Evolutionary conservation across 2,113 vertebrate species (phyloP).

Genomic region (Chitala chitala): DNA sequence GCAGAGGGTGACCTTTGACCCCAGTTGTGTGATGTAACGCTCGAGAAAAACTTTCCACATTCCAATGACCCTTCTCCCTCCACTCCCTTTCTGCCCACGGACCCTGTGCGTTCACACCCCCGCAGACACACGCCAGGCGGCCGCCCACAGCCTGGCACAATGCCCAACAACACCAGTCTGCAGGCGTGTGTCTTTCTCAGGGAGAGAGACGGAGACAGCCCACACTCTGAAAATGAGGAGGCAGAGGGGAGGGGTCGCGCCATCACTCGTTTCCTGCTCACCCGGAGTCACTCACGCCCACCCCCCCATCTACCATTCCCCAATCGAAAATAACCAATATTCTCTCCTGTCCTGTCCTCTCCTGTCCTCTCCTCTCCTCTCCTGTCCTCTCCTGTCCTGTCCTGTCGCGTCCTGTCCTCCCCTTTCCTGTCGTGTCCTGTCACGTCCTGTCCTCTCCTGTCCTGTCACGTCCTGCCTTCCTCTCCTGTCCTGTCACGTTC

Average conservation of each 20-base stretch:
- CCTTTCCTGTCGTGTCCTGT: no score
- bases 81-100: neutral
- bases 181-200: neutral
- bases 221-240: constrained; percentile 10
- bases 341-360: no score
- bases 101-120: constrained; percentile 7
- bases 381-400: no score
- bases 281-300: neutral
- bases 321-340: no score
- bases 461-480: no score
- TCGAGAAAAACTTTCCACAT: constrained; percentile 15
- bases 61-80: neutral
- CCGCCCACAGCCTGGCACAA: constrained; percentile 11
- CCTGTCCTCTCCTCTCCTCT: no score
- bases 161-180: neutral
- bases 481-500: no score
- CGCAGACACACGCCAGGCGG: constrained; percentile 1
- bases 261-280: neutral
- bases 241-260: neutral
- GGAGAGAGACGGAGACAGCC: constrained; percentile 6
- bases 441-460: no score
- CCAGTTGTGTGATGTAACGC: constrained; percentile 17
- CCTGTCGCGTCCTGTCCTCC: no score
- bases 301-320: neutral
- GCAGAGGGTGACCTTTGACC: neutral